These are phyloP conservation scores for Pterocles orientalis DNA, from an alignment of 2,113 vertebrate genomes.

Conservation along the genomic window DNA sequence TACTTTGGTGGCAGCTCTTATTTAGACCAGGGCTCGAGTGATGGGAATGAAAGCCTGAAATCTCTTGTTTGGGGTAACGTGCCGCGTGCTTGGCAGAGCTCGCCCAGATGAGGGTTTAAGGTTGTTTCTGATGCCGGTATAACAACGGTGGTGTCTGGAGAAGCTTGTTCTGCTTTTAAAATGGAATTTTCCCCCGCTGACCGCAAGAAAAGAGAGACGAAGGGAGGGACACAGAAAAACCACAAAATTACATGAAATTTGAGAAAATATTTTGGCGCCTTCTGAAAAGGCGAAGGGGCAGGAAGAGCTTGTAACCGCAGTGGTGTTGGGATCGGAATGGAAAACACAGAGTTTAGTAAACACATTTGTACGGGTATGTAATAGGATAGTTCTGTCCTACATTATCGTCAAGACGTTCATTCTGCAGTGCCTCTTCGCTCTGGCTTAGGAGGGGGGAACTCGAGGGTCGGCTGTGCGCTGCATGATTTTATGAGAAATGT, in stretches of 20 bases:
- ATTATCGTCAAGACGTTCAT: accelerated
- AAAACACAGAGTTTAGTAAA: not conserved
- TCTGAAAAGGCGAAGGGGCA: not conserved
- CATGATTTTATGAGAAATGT: slow-evolving; percentile 14
- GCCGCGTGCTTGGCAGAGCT: too few species aligned
- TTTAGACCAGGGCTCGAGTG: not conserved
- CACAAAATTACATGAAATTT: too few species aligned
- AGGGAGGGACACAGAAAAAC: not conserved
- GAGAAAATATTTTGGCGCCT: accelerated
- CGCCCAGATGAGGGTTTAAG: too few species aligned
- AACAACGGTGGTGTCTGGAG: not conserved
- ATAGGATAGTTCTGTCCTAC: too few species aligned
- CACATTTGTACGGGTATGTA: too few species aligned
- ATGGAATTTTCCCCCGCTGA: not conserved
- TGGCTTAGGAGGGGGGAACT: not conserved
- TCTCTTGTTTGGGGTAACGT: not conserved
- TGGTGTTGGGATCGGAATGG: not conserved
- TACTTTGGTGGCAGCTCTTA: not conserved
- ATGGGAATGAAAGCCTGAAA: not conserved
- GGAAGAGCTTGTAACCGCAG: not conserved
- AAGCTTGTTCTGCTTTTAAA: not conserved
- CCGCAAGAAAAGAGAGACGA: not conserved
- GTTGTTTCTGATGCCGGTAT: too few species aligned
- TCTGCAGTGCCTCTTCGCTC: not conserved
- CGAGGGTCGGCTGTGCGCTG: not conserved